Percentiles rank a stretch among this genome's conserved stretches.
phyloP scores from a whole-genome alignment of 2,113 vertebrate genomes.

The Sander lucioperca region DNA sequence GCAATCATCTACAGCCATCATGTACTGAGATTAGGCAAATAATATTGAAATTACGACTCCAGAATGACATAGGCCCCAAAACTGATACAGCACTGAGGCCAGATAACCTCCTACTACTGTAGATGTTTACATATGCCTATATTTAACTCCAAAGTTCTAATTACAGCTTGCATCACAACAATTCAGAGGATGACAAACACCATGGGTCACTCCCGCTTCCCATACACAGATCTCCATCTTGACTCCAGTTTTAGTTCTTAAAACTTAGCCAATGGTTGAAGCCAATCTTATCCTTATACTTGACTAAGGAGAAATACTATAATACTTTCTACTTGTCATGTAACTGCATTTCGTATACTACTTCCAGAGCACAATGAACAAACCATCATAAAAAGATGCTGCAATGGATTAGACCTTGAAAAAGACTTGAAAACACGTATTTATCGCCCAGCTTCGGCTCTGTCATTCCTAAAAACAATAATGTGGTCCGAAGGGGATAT shows the following conservation, averaged over 20 bases:
- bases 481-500: neutral
- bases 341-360: neutral
- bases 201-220: neutral
- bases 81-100: conserved; percentile 30
- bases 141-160: conserved; percentile 33
- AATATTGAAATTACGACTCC: conserved; percentile 65
- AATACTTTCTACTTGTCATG: neutral
- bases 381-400: neutral
- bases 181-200: conserved; percentile 11
- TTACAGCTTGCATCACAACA: conserved; percentile 18
- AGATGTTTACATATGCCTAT: conserved; percentile 39
- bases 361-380: neutral
- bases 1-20: conserved; percentile 73
- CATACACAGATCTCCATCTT: conserved; percentile 6
- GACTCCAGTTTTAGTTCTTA: neutral
- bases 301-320: neutral
- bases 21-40: conserved; percentile 74
- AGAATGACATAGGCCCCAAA: conserved; percentile 30
- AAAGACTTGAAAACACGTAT: neutral
- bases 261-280: neutral
- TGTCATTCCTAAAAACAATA: neutral
- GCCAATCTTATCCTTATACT: neutral
- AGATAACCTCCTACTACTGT: conserved; percentile 50
- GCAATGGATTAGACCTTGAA: neutral
- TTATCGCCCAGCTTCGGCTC: neutral